phyloP scores from a whole-genome alignment of 2,797 vertebrate species.

The Falco cherrug region DNA sequence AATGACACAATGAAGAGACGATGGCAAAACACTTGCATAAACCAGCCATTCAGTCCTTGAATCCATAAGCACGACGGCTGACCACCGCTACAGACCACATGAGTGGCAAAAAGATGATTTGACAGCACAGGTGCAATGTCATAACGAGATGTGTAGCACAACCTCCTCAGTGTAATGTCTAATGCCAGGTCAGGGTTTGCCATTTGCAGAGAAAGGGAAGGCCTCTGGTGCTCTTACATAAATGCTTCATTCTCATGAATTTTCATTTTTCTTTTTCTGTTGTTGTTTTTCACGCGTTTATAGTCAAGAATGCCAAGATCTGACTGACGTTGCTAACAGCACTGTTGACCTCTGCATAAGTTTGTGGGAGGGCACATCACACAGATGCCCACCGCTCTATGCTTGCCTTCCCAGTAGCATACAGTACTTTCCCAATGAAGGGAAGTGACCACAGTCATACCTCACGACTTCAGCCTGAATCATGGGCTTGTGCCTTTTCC shows the following conservation, averaged over 20 bases:
- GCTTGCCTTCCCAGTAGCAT: background rate
- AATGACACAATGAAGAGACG: background rate
- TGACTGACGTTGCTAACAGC: background rate
- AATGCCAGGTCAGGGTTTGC: background rate
- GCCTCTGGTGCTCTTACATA: background rate
- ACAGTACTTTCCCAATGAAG: background rate
- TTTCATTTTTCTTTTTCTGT: background rate
- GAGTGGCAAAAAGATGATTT: background rate
- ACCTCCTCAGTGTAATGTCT: background rate
- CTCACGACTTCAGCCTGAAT: background rate
- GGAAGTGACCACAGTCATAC: background rate
- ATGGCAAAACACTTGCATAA: background rate
- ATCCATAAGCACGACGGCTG: rapidly evolving
- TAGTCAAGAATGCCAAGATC: background rate
- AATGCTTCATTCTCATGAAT: rapidly evolving
- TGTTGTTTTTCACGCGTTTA: background rate
- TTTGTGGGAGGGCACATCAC: background rate
- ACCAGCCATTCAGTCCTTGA: background rate
- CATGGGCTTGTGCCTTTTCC: rapidly evolving
- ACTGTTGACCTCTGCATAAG: background rate
- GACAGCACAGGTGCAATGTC: too few relatives aligned
- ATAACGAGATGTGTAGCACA: rapidly evolving
- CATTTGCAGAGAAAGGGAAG: background rate
- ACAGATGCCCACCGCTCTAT: background rate
- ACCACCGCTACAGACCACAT: background rate